Conservation (phyloP, 2,113 vertebrate genomes). For the Pontoporia blainvillei region DNA sequence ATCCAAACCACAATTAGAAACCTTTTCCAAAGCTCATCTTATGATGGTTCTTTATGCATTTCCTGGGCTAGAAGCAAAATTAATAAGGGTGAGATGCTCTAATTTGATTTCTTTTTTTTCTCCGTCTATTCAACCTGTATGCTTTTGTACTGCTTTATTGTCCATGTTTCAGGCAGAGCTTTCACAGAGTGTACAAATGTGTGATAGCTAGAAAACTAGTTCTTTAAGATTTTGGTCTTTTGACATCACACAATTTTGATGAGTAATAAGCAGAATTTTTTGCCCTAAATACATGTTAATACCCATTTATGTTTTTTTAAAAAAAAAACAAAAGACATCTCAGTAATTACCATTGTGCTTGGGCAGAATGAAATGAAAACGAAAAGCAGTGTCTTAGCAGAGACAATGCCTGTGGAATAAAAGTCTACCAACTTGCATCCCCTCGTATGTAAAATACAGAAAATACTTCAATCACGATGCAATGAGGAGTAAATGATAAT, state of each 20-base stretch:
- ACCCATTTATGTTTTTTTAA: background rate
- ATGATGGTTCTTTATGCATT: background rate
- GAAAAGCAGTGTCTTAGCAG: conserved; percentile 10
- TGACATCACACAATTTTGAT: background rate
- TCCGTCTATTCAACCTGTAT: background rate
- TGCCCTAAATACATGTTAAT: background rate
- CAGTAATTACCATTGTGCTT: background rate
- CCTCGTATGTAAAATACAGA: background rate
- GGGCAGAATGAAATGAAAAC: background rate
- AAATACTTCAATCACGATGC: background rate
- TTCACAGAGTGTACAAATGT: background rate
- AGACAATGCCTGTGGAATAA: background rate
- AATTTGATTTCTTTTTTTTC: background rate
- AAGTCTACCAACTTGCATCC: background rate
- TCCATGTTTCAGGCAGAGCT: background rate
- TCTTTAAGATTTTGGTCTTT: conserved; percentile 5
- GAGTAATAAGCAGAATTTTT: conserved; percentile 5
- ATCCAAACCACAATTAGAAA: conserved; percentile 29
- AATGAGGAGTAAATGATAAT: background rate
- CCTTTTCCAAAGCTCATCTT: background rate
- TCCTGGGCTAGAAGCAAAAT: conserved; percentile 24
- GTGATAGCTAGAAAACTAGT: background rate
- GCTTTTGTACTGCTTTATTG: background rate
- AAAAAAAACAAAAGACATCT: background rate
- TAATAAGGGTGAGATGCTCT: background rate